Base-by-base conservation (phyloP, 2,888 invertebrate genomes). In the Apocheima hispidaria region DNA sequence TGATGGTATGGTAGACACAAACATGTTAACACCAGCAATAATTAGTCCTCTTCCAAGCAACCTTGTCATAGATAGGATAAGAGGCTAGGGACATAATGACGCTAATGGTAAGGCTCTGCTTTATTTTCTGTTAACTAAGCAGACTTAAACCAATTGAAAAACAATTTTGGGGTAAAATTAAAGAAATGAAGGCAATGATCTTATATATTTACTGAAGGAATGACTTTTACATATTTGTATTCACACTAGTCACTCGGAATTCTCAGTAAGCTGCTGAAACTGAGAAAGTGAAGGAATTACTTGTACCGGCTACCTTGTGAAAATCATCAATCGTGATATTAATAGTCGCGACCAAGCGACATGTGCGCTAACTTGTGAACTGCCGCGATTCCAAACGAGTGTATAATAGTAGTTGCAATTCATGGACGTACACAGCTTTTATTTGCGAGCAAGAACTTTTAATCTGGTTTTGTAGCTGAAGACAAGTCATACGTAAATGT, bases 291-390 rank as follows among this genome's bases (percentile, higher is more conserved):
- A 50, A 55, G 43, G 33, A 46, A 43, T 23, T 20, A 55, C 49
- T 33, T 51, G 51, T 33, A 23, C 20, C 14, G 55, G 56, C 36
- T n/a, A n/a, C n/a, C n/a, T n/a, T 44, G 36, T 36, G 35, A 50
- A 52, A 46, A 51, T 44, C 28, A 30, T 46, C 46, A 38, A 61
- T 35, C 28, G 14, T 35, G 48, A n/a, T 56, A 61, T 56, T 52
- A 56, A 61, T 57, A 57, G 56, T 30, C 46, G 41, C 52, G 56
- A 48, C 20, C 35, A 16, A 56, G 52, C 51, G 48, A 62, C 56
- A 57, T 52, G 35, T 52, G 52, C 55, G 50, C 51, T 60, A 62
- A 62, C 56, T 61, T 44, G 56, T 6, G 28, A 52, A 46, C 61
- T 52, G 35, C 28, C 40, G 20, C 30, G 46, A 46, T 18, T 18